Base-by-base conservation (phyloP, 2,888 invertebrate species). In the Melieria picta region DNA sequence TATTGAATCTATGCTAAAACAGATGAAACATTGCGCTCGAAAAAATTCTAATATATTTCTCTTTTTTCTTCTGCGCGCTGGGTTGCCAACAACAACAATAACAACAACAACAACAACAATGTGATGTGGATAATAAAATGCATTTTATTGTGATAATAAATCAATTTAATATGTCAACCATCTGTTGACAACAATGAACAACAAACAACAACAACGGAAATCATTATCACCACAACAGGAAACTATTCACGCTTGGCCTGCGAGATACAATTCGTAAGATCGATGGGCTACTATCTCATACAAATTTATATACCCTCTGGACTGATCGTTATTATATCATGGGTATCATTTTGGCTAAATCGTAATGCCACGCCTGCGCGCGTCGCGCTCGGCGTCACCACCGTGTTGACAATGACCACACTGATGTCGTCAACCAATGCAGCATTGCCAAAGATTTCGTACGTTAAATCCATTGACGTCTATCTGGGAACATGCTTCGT, bases 281-380 rank as follows among this genome's bases (percentile, higher is more conserved):
- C 97, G 86, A 97, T 98, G 96, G 98, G 98, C 86, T 98, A 98
- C 91, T 98, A 98, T 90, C 91, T 97, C 86, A 98, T 98, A 89
- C 97, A 97, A 90, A 97, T 97, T 89, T 97, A 97, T 90, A 96
- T 97, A 90, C 97, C 97, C 86, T 97, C 97, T 88, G 95, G 96
- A 88, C 91, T 97, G 88, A 97, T 97, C 89, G 97, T 97, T 88
- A 96, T 97, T 89, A 97, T 97, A 90, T 96, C 96, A 84, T 97
- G 97, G 97, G 96, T 97, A 88, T 95, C 95, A 86, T 97, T 97
- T 90, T 97, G 96, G 97, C 90, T 97, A 87, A 96, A 97, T 89
- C 92, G 96, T 85, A 96, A 96, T 88, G 96, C 96, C 80, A 97
- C 96, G 80, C 96, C 96, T 78, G 97, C 96, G 83, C 91, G 97